Evolutionary conservation across 2,888 invertebrate species (phyloP).

Genomic region (Nebria salina): DNA sequence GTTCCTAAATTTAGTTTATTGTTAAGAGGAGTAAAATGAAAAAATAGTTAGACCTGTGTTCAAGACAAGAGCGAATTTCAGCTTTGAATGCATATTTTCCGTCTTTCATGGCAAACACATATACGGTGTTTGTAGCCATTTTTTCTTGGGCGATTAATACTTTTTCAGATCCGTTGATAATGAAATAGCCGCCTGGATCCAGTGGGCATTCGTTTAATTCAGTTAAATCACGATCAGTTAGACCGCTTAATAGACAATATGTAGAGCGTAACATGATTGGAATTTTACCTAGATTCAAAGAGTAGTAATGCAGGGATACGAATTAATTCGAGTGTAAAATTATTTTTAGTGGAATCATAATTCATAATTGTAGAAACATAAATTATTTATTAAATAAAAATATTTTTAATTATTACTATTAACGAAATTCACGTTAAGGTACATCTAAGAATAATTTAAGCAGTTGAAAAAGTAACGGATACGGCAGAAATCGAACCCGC

Average conservation of each 20-base stretch:
- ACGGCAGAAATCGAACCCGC: too few species aligned
- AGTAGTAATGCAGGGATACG: too few species aligned
- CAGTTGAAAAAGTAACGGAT: too few species aligned
- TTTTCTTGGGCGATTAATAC: constrained; percentile 99
- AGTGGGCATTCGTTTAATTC: constrained; percentile 99
- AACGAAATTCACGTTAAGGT: too few species aligned
- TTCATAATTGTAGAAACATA: too few species aligned
- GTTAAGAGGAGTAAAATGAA: too few species aligned
- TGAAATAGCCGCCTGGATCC: constrained; percentile 99
- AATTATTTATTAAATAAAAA: too few species aligned
- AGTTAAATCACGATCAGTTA: constrained; percentile 98
- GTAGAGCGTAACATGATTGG: constrained; percentile 99
- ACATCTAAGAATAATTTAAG: too few species aligned
- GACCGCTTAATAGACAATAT: constrained; percentile 92
- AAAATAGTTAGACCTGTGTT: constrained; percentile 66
- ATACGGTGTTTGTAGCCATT: constrained; percentile 99
- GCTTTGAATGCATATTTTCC: constrained; percentile 99
- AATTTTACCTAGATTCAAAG: constrained; percentile 78
- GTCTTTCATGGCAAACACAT: constrained; percentile 99
- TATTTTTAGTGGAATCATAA: too few species aligned
- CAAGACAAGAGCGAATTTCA: constrained; percentile 94
- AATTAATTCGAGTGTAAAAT: too few species aligned
- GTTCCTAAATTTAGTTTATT: not conserved
- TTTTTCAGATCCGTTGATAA: constrained; percentile 99
- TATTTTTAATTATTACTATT: too few species aligned